Evolutionary conservation across 1,140 invertebrate genomes (phyloP).

Genomic region (Hestina assimilis): DNA sequence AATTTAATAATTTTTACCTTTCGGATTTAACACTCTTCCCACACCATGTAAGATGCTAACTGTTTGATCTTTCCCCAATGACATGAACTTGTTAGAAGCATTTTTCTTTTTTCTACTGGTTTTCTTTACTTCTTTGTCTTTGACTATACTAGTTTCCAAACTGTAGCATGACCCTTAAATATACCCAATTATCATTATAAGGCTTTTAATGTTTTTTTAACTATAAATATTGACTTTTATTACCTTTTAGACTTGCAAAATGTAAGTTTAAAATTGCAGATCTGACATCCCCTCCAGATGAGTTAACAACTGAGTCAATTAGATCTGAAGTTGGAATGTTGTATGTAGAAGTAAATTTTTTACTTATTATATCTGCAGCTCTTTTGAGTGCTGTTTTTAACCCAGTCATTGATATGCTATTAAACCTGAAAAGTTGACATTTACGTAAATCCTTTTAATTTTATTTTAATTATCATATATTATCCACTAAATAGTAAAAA

Average conservation of each 20-base stretch:
- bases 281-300: slow-evolving; percentile 84
- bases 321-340: slow-evolving; percentile 78
- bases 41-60: slow-evolving; percentile 85
- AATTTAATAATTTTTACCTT: slow-evolving; percentile 74
- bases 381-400: slow-evolving; percentile 84
- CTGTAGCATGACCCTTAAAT: slow-evolving; percentile 48
- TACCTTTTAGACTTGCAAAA: slow-evolving; percentile 84
- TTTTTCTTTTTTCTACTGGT: slow-evolving; percentile 58
- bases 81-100: slow-evolving; percentile 70
- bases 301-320: slow-evolving; percentile 83
- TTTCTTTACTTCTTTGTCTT: slow-evolving; percentile 60
- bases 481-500: neutral
- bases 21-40: slow-evolving; percentile 87
- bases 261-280: slow-evolving; percentile 85
- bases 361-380: slow-evolving; percentile 77
- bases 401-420: slow-evolving; percentile 80
- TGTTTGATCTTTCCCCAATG: slow-evolving; percentile 81
- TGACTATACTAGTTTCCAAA: slow-evolving; percentile 56
- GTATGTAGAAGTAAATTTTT: slow-evolving; percentile 73
- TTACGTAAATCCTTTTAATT: neutral
- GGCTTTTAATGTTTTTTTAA: neutral
- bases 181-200: neutral
- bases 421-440: slow-evolving; percentile 77
- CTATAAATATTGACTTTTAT: neutral
- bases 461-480: neutral